phyloP scores from a whole-genome alignment of 2,797 vertebrate genomes.

The Margarornis squamiger region DNA sequence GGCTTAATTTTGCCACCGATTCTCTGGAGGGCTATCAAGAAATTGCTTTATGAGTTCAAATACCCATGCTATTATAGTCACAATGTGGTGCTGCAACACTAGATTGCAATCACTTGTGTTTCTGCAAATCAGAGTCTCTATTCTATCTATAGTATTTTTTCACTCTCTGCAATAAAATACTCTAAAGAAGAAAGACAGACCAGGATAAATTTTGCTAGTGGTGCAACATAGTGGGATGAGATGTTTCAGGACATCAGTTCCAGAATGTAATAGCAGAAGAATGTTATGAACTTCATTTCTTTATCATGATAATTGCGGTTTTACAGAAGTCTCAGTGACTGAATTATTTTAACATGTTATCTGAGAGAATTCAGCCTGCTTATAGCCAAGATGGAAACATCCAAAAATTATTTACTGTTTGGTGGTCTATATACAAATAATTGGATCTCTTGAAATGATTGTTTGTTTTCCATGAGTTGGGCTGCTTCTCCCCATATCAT shows the following conservation, averaged over 20 bases:
- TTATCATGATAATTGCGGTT: background rate
- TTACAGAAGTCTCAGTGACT: background rate
- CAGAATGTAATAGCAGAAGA: background rate
- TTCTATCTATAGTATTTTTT: background rate
- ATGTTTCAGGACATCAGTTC: background rate
- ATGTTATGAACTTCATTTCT: background rate
- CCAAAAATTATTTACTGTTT: background rate
- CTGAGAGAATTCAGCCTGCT: background rate
- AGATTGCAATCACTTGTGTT: background rate
- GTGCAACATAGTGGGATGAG: background rate
- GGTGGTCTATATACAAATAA: background rate
- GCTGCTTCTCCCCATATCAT: background rate
- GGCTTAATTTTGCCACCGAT: conserved; percentile 4
- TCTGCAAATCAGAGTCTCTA: background rate
- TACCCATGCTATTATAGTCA: background rate
- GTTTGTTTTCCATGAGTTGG: background rate
- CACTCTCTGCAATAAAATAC: background rate
- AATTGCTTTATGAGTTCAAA: conserved; percentile 38
- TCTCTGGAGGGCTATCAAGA: conserved; percentile 17
- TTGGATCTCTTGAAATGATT: background rate
- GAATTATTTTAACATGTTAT: background rate
- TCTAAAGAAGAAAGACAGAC: background rate
- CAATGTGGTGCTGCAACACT: background rate
- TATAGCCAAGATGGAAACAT: background rate
- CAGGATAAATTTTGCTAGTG: background rate